A percentile compares a stretch with the other conserved stretches of the same genome.
Conservation (phyloP, 2,888 invertebrate genomes). For the Lasioglossum pauxillum region DNA sequence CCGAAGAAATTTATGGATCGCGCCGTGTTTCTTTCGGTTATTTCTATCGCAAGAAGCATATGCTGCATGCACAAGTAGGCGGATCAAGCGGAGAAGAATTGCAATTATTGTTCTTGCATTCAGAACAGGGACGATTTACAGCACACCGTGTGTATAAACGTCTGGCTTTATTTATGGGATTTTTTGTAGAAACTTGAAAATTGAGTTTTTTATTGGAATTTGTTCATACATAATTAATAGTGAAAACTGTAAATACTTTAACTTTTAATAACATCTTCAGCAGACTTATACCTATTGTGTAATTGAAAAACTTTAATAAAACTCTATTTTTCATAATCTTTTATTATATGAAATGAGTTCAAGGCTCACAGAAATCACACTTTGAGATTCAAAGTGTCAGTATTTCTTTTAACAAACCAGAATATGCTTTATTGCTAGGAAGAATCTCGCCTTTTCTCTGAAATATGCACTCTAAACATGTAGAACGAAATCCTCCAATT, state of each 20-base stretch:
- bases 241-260: too few relatives aligned
- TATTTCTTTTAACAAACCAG: neutral
- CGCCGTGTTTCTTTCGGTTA: neutral
- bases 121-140: neutral
- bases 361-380: neutral
- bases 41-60: neutral
- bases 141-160: neutral
- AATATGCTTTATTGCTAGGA: neutral
- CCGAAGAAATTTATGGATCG: neutral
- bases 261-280: too few relatives aligned
- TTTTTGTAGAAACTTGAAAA: neutral
- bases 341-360: neutral
- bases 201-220: neutral
- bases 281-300: too few relatives aligned
- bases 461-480: too few relatives aligned
- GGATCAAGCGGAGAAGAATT: slow-evolving; percentile 14
- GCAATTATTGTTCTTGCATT: neutral
- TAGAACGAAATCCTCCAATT: neutral
- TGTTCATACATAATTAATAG: neutral
- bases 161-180: neutral
- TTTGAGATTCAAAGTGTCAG: neutral
- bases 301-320: neutral
- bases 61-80: neutral
- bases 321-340: neutral
- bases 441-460: too few relatives aligned